Conservation (phyloP, 1,140 invertebrate species). For the Drosophila hydei region DNA sequence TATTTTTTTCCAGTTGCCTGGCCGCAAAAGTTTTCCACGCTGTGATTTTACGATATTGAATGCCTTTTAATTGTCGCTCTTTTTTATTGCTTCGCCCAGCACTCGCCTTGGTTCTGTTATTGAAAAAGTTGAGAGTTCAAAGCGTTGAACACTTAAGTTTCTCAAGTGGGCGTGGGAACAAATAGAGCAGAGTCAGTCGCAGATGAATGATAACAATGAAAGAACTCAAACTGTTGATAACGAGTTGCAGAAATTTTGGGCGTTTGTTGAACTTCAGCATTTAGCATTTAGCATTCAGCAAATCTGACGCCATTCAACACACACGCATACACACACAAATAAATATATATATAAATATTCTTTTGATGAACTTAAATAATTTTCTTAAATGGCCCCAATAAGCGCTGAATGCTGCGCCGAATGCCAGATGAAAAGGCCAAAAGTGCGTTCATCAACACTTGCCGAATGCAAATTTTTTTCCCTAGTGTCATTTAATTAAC, state of each 20-base stretch:
- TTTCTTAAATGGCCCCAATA: conserved; percentile 33
- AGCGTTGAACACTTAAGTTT: conserved; percentile 28
- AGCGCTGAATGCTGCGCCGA: conserved; percentile 10
- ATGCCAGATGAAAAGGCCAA: conserved; percentile 11
- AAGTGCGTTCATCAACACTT: conserved; percentile 25
- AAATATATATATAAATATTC: neutral
- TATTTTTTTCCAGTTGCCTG: conserved; percentile 25
- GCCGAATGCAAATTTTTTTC: conserved; percentile 1
- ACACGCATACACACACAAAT: neutral
- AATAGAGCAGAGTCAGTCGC: conserved; percentile 24
- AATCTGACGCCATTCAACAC: conserved; percentile 13
- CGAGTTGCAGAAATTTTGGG: conserved; percentile 48
- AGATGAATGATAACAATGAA: conserved; percentile 44
- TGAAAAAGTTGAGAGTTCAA: conserved; percentile 75
- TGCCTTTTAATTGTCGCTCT: conserved; percentile 53
- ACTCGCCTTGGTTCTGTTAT: conserved; percentile 57
- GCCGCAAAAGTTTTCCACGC: conserved; percentile 64
- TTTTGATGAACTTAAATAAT: conserved; percentile 15
- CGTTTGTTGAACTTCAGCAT: conserved; percentile 47
- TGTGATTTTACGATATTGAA: conserved; percentile 31
- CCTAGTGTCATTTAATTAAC: conserved; percentile 1
- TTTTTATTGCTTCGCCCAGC: conserved; percentile 35
- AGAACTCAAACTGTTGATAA: conserved; percentile 44
- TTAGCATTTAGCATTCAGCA: conserved; percentile 7
- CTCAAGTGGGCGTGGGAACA: conserved; percentile 45